Conservation (phyloP, 2,113 vertebrate genomes). For the Brachypodius melanocephalos region DNA sequence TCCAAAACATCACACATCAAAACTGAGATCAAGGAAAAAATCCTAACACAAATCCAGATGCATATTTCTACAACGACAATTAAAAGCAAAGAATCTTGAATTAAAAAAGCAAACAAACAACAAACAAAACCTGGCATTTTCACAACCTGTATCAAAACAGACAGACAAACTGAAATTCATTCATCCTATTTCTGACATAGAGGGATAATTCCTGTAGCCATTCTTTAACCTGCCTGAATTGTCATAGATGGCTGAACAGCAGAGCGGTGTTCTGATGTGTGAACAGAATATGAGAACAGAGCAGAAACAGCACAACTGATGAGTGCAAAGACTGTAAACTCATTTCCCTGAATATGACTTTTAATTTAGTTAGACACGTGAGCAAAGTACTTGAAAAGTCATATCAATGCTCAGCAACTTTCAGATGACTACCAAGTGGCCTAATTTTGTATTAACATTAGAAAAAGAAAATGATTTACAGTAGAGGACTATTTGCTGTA, state of each 20-base stretch:
- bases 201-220: background rate
- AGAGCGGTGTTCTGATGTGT: background rate
- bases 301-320: background rate
- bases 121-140: background rate
- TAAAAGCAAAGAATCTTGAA: background rate
- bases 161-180: background rate
- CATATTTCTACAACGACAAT: background rate
- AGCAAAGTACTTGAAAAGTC: conserved; percentile 38
- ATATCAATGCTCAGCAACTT: conserved; percentile 40
- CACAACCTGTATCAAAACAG: background rate
- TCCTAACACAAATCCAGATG: background rate
- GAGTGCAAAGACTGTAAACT: conserved; percentile 16
- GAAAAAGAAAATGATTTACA: conserved; percentile 74
- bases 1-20: background rate
- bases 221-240: background rate
- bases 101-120: background rate
- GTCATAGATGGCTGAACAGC: background rate
- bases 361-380: conserved; percentile 40
- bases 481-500: conserved; percentile 69
- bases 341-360: conserved; percentile 30
- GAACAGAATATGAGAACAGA: background rate
- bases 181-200: background rate
- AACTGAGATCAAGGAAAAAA: background rate
- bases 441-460: conserved; percentile 74
- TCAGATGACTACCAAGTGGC: conserved; percentile 59